Base-by-base conservation (phyloP, 1,140 invertebrate genomes). In the Amyelois transitella region DNA sequence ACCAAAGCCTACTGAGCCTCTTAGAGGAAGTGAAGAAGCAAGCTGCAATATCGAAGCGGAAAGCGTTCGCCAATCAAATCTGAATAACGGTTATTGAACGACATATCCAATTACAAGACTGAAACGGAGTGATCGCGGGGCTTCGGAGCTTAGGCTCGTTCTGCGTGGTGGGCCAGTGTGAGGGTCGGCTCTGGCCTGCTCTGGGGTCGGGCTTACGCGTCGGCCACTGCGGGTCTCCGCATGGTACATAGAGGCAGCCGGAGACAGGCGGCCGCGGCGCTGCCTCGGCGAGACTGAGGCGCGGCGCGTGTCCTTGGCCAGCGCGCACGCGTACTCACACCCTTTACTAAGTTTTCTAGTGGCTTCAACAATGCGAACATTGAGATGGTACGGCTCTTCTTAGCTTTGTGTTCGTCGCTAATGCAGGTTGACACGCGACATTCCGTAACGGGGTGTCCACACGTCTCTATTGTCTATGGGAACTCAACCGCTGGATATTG, bases 81-180 rank as follows among this genome's bases (percentile, higher is more conserved):
- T 83, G 75, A 75, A 78, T 67, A 76, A 76, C 73, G 77, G 72
- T 81, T 85, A 85, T 82, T 69, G 79, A 85, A 83, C 77, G 77
- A 75, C 61, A 84, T 83, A 87, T 84, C 84, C 77, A 88, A 86
- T 88, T 88, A 88, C 84, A 68, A 88, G 82, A 61, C 81, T 88
- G 80, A 88, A 88, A 69, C 84, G 84, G 63, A 88, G 81, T 67
- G 78, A 77, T 63, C 84, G 75, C 66, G 82, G 84, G 75, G 77
- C 75, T 77, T 86, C 79, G 62, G 77, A 75, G 75, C 73, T 74
- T 69, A 80, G 66, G 70, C 81, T 86, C 66, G 81, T 76, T 76
- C 76, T 74, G 75, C 72, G 75, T 72, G 71, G 66, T 58, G 71
- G 54, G 60, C 64, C 62, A 66, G 59, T 18, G 69, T 49, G 62